A percentile compares a stretch with the other conserved stretches of the same genome.
These are phyloP conservation scores for Meandrina meandrites DNA, from an alignment of 92 coral and sea anemone species.

Conservation along the genomic window DNA sequence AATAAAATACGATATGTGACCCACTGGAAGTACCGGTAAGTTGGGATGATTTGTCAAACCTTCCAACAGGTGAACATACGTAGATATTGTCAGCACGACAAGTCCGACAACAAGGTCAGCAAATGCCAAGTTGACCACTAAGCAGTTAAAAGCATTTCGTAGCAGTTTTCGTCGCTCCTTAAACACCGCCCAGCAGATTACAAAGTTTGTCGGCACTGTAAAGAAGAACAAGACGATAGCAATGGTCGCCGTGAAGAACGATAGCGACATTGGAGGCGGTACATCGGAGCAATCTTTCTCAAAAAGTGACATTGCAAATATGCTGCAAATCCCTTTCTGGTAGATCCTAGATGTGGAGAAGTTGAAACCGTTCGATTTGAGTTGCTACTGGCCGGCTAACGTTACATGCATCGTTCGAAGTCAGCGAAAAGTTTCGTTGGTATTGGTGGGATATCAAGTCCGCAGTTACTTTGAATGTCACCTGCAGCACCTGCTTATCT, in stretches of 20 bases:
- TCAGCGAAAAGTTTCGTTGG: background rate
- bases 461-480: background rate
- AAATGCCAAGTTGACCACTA: constrained; percentile 75
- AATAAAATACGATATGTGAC: constrained; percentile 66
- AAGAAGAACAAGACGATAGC: constrained; percentile 55
- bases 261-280: constrained; percentile 63
- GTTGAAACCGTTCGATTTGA: background rate
- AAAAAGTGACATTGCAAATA: constrained; percentile 38
- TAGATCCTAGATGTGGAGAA: background rate
- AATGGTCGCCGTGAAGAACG: constrained; percentile 70
- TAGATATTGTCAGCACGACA: constrained; percentile 73
- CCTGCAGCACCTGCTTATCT: background rate
- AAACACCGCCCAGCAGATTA: constrained; percentile 73
- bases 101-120: constrained; percentile 84
- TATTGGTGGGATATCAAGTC: background rate
- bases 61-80: constrained; percentile 65
- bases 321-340: background rate
- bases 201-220: constrained; percentile 71
- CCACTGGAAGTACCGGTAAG: constrained; percentile 28
- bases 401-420: background rate
- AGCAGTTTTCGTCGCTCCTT: constrained; percentile 68
- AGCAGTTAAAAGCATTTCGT: constrained; percentile 76
- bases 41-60: constrained; percentile 52
- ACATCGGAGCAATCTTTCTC: constrained; percentile 51
- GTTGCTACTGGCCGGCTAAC: background rate